A percentile compares a stretch with the other conserved stretches of the same genome.
These are phyloP conservation scores for Eupristina koningsbergeri DNA, from an alignment of 1,140 invertebrate genomes.

Conservation along the genomic window DNA sequence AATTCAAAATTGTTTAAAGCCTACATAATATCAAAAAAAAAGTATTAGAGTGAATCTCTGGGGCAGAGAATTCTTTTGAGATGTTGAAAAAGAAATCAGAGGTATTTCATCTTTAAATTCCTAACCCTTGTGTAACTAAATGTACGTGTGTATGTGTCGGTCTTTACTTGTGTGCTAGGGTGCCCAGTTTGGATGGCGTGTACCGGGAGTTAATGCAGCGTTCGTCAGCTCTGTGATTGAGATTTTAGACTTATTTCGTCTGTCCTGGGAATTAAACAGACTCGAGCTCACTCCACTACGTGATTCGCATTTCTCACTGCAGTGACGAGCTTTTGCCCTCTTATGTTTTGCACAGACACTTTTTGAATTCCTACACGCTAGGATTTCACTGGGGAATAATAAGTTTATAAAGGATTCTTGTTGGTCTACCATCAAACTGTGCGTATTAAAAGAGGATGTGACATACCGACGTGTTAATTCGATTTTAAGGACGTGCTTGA, in stretches of 20 bases:
- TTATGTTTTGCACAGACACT: not conserved
- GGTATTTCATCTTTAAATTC: not conserved
- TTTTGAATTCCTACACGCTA: slow-evolving; percentile 8
- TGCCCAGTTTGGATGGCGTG: not conserved
- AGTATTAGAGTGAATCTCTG: not conserved
- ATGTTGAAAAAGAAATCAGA: not conserved
- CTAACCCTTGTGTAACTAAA: not conserved
- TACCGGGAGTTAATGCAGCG: slow-evolving; percentile 50
- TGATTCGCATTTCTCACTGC: slow-evolving; percentile 56
- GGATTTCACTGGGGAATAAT: slow-evolving; percentile 7
- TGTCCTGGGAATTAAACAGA: slow-evolving; percentile 60
- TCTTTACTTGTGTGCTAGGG: no score
- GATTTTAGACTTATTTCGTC: slow-evolving; percentile 57
- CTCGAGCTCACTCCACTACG: slow-evolving; percentile 51
- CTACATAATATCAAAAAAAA: not conserved
- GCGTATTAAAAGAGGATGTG: not conserved
- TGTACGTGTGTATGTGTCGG: no score
- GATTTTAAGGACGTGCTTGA: not conserved
- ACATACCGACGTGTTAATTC: not conserved
- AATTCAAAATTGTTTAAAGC: no score
- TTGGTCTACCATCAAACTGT: not conserved
- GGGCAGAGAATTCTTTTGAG: not conserved
- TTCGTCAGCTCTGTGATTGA: slow-evolving; percentile 60
- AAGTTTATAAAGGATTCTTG: slow-evolving; percentile 23
- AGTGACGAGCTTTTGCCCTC: slow-evolving; percentile 32